A percentile compares a stretch with the other conserved stretches of the same genome.
phyloP scores from a whole-genome alignment of 2,888 invertebrate species.

The Synergus gifuensis region DNA sequence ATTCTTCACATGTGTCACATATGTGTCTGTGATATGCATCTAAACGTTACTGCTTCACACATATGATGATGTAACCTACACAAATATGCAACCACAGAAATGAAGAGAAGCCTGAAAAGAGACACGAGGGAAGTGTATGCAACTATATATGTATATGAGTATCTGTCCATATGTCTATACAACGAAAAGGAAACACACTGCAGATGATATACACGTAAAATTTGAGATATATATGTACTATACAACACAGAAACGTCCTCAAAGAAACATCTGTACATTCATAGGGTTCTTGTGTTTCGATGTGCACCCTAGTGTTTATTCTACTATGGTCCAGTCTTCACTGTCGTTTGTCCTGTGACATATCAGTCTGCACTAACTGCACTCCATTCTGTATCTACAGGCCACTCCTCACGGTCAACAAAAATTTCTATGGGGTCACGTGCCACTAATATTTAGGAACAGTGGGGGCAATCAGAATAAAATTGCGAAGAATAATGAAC shows the following conservation, averaged over 20 bases:
- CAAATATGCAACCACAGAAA: constrained; percentile 26
- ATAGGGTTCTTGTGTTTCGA: neutral
- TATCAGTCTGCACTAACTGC: constrained; percentile 25
- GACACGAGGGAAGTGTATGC: constrained; percentile 1
- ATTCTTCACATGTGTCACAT: constrained; percentile 20
- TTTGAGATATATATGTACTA: neutral
- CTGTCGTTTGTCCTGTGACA: constrained; percentile 13
- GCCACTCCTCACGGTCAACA: constrained; percentile 16
- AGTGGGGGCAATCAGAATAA: constrained; percentile 3
- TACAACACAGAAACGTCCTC: neutral
- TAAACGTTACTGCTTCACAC: constrained; percentile 23
- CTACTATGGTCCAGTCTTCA: constrained; percentile 34
- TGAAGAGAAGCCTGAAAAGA: constrained; percentile 37
- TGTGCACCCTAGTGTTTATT: constrained; percentile 37
- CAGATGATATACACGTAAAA: neutral
- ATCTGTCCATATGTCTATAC: neutral
- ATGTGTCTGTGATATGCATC: neutral
- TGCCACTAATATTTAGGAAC: constrained; percentile 32
- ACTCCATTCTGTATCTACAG: constrained; percentile 19
- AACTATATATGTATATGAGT: neutral
- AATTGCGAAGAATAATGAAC: constrained; percentile 22
- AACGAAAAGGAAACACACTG: neutral
- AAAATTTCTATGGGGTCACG: constrained; percentile 31
- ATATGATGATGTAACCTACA: neutral
- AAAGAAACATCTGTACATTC: constrained; percentile 38